phyloP scores from a whole-genome alignment of 2,797 vertebrate genomes.

The Premnoplex brunnescens region DNA sequence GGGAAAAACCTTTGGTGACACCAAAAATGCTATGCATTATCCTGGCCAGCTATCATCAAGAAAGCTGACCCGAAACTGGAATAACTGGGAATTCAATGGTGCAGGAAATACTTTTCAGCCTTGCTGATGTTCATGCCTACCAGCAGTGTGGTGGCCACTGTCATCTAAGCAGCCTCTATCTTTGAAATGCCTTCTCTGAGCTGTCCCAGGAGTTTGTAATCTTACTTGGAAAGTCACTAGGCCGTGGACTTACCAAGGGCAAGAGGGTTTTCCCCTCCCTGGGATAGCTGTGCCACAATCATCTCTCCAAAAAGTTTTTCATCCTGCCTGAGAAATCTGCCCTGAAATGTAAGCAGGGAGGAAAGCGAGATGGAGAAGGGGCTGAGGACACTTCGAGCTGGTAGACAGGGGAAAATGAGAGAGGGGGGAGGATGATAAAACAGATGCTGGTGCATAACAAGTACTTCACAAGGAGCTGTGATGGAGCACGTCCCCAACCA shows the following conservation, averaged over 20 bases:
- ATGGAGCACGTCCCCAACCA: neutral
- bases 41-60: neutral
- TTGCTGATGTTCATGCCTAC: rapidly evolving
- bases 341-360: neutral
- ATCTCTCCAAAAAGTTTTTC: neutral
- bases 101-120: neutral
- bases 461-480: neutral
- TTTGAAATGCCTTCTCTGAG: neutral
- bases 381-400: neutral
- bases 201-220: neutral
- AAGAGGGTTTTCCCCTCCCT: neutral
- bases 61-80: neutral
- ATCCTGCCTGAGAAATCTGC: neutral
- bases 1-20: neutral
- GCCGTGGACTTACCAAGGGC: neutral
- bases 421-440: neutral
- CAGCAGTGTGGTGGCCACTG: neutral
- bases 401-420: neutral
- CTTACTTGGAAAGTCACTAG: neutral
- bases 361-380: neutral
- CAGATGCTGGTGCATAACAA: neutral
- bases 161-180: neutral
- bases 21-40: neutral
- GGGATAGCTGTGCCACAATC: neutral
- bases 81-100: neutral